phyloP scores from a whole-genome alignment of 2,888 invertebrate genomes.

The Chouioia cunea region DNA sequence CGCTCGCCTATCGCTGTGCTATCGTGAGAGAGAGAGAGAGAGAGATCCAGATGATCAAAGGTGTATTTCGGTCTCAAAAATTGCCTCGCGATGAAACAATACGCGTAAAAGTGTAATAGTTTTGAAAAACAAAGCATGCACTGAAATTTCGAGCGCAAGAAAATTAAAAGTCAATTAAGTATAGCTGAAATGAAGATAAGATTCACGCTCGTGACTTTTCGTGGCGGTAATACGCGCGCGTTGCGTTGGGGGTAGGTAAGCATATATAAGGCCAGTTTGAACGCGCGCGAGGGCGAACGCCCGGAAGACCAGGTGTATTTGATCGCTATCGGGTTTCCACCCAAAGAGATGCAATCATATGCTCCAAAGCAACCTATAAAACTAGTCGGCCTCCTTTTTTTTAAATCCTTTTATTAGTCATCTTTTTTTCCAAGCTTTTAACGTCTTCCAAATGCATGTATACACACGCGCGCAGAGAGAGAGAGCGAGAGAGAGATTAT shows the following conservation, averaged over 20 bases:
- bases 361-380: conserved; percentile 56
- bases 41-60: too few relatives aligned
- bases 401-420: conserved; percentile 34
- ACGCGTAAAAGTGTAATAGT: too few relatives aligned
- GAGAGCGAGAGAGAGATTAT: too few relatives aligned
- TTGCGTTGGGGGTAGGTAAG: not conserved
- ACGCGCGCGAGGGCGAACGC: conserved; percentile 3
- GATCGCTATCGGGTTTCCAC: conserved; percentile 60
- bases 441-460: conserved; percentile 26
- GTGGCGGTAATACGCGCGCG: conserved; percentile 10
- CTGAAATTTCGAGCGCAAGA: too few relatives aligned
- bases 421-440: conserved; percentile 35
- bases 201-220: conserved; percentile 14
- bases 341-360: conserved; percentile 58
- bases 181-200: not conserved
- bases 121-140: too few relatives aligned
- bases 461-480: too few relatives aligned
- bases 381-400: conserved; percentile 14
- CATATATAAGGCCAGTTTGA: too few relatives aligned
- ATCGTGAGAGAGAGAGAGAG: too few relatives aligned
- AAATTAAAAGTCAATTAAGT: not conserved
- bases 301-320: conserved; percentile 58
- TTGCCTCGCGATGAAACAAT: too few relatives aligned
- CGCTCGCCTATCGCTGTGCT: too few relatives aligned
- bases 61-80: too few relatives aligned